Evolutionary conservation across 2,888 invertebrate species (phyloP).

Genomic region (Volucella zonaria): DNA sequence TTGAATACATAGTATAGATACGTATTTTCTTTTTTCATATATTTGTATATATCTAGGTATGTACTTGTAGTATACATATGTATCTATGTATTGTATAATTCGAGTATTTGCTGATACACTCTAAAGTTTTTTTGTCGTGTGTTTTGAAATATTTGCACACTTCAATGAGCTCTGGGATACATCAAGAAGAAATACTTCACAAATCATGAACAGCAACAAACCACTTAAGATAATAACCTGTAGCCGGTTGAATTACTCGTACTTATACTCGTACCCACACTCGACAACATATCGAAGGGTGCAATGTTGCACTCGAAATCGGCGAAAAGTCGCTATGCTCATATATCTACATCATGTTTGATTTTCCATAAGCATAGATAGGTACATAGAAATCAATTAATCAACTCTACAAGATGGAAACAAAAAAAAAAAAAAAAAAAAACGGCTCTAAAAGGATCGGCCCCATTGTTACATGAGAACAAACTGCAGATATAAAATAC

Average conservation of each 20-base stretch:
- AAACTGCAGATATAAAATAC: background rate
- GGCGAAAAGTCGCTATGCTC: conserved; percentile 28
- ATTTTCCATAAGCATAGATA: too few relatives aligned
- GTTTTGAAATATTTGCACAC: conserved; percentile 62
- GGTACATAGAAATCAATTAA: conserved; percentile 66
- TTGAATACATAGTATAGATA: conserved; percentile 51
- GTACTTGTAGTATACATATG: too few relatives aligned
- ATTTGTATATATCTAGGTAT: too few relatives aligned
- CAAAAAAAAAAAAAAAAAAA: too few relatives aligned
- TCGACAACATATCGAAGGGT: conserved; percentile 19
- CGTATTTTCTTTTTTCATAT: conserved; percentile 27
- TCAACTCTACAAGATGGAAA: conserved; percentile 51
- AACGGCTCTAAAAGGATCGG: conserved; percentile 5
- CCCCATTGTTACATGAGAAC: conserved; percentile 19
- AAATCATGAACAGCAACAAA: conserved; percentile 57
- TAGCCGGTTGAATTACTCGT: conserved; percentile 21
- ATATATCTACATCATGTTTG: too few relatives aligned
- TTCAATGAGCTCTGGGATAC: conserved; percentile 59
- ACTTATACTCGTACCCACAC: background rate
- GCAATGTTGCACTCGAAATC: conserved; percentile 29
- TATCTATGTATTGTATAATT: background rate
- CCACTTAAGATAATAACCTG: conserved; percentile 73
- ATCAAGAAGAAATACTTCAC: conserved; percentile 2
- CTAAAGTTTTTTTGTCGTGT: conserved; percentile 22
- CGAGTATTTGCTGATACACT: conserved; percentile 57